A percentile compares a stretch with the other conserved stretches of the same genome.
Conservation (phyloP, 2,888 invertebrate species). For the Pheosia tremula region DNA sequence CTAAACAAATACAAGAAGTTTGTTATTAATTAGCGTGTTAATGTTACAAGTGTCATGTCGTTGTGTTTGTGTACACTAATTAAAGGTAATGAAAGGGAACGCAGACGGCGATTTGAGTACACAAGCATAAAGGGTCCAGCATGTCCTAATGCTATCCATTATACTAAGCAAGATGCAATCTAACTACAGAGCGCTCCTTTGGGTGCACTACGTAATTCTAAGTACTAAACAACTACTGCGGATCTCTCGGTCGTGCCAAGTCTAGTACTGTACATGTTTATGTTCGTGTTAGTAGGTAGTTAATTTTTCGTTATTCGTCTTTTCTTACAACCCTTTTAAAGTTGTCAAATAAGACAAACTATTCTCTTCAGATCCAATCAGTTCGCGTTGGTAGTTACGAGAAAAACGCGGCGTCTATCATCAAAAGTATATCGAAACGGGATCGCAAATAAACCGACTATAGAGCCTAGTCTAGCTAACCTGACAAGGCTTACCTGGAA, state of each 20-base stretch:
- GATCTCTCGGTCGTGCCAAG: constrained; percentile 66
- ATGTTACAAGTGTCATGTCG: constrained; percentile 72
- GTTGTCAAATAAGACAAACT: constrained; percentile 57
- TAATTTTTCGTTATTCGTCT: constrained; percentile 40
- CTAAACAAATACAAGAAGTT: constrained; percentile 54
- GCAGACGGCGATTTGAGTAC: constrained; percentile 80
- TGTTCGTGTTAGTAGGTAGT: constrained; percentile 25
- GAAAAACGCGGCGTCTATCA: constrained; percentile 69
- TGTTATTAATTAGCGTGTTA: constrained; percentile 70
- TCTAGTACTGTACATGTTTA: constrained; percentile 28
- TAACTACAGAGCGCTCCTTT: constrained; percentile 74
- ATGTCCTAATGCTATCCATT: constrained; percentile 57
- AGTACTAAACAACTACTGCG: constrained; percentile 54
- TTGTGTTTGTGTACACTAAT: constrained; percentile 73
- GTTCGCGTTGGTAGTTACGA: constrained; percentile 53
- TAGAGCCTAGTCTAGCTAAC: constrained; percentile 68
- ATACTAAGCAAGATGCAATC: constrained; percentile 76
- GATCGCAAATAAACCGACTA: constrained; percentile 80
- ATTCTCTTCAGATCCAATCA: constrained; percentile 29
- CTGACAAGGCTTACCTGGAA: constrained; percentile 93
- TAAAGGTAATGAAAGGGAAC: constrained; percentile 70
- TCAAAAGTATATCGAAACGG: constrained; percentile 69
- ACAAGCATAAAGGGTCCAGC: constrained; percentile 78
- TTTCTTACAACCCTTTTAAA: constrained; percentile 44
- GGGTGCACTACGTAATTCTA: constrained; percentile 60